Conservation (phyloP, 2,888 invertebrate species). For the Drosophila buzzatii region DNA sequence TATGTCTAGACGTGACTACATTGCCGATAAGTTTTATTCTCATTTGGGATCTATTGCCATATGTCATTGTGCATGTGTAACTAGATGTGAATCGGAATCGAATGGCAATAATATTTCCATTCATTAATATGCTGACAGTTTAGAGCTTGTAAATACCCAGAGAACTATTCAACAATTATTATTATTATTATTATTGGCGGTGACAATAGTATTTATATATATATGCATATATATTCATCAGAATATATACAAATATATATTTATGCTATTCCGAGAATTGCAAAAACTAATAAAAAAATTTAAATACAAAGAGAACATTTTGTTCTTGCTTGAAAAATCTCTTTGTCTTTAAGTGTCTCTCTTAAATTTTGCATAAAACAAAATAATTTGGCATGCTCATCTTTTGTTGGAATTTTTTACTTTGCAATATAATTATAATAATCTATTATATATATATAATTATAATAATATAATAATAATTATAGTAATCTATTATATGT, state of each 20-base stretch:
- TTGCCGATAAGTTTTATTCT: slow-evolving; percentile 28
- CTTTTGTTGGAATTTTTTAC: too few relatives aligned
- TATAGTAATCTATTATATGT: too few relatives aligned
- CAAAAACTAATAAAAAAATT: neutral
- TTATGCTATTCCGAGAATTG: neutral
- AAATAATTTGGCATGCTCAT: neutral
- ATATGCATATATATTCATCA: neutral
- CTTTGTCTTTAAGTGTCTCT: neutral
- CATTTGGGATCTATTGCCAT: slow-evolving; percentile 31
- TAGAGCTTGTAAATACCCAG: neutral
- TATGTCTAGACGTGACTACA: slow-evolving; percentile 33
- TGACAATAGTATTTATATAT: neutral
- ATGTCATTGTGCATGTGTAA: slow-evolving; percentile 42
- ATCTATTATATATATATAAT: too few relatives aligned
- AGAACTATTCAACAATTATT: neutral
- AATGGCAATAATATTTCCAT: slow-evolving; percentile 2
- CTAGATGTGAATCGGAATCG: slow-evolving; percentile 39
- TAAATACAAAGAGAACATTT: neutral
- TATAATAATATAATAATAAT: too few relatives aligned
- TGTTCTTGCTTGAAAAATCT: neutral
- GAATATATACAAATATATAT: neutral
- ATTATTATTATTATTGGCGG: neutral
- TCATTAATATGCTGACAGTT: slow-evolving; percentile 10
- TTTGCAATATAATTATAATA: too few relatives aligned
- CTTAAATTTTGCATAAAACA: neutral